Evolutionary conservation across 2,113 vertebrate genomes (phyloP).

Genomic region (Tringa solitaria): DNA sequence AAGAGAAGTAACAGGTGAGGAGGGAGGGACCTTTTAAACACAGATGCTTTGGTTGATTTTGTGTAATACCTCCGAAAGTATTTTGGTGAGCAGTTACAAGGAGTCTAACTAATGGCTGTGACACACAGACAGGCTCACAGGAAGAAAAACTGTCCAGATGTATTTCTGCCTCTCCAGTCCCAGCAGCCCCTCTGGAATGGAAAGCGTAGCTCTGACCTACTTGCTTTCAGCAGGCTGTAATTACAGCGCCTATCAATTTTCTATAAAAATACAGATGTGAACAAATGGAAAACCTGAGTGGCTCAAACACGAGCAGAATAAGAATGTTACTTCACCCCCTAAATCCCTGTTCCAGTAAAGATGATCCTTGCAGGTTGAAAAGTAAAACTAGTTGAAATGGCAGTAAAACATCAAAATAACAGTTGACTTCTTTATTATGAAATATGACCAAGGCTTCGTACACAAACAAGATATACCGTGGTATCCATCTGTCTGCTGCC

Average conservation of each 20-base stretch:
- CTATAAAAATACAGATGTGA: slow-evolving; percentile 28
- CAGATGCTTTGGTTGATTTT: neutral
- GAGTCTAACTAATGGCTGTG: neutral
- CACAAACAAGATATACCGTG: neutral
- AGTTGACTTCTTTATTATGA: neutral
- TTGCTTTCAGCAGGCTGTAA: slow-evolving; percentile 45
- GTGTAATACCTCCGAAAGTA: neutral
- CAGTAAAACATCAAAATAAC: neutral
- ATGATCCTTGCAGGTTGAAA: neutral
- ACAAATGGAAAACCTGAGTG: slow-evolving; percentile 9
- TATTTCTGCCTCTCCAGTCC: neutral
- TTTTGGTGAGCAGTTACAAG: neutral
- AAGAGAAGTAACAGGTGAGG: neutral
- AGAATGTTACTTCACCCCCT: neutral
- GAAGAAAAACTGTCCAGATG: neutral
- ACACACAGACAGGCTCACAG: neutral
- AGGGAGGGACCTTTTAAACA: neutral
- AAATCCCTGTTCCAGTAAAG: neutral
- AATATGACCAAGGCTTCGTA: neutral
- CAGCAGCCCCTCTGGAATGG: neutral
- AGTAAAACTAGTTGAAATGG: neutral
- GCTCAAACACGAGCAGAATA: slow-evolving; percentile 24
- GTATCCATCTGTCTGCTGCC: neutral
- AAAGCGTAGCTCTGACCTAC: slow-evolving; percentile 4
- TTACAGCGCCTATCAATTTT: slow-evolving; percentile 45